Percentiles rank a stretch among this genome's conserved stretches.
These are phyloP conservation scores for Torymus auratus DNA, from an alignment of 2,888 invertebrate genomes.

Conservation along the genomic window DNA sequence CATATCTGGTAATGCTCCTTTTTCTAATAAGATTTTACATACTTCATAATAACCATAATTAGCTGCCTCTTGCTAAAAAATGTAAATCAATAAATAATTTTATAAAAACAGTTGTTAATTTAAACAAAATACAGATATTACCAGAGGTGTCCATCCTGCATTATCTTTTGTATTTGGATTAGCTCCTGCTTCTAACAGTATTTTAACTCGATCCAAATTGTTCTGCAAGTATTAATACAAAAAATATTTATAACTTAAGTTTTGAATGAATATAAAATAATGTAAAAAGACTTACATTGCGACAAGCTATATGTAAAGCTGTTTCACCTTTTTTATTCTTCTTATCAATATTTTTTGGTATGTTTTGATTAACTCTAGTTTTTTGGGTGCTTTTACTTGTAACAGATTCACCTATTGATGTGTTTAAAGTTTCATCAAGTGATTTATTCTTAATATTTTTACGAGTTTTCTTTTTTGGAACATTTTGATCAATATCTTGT, in stretches of 20 bases:
- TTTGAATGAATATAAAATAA: slow-evolving; percentile 16
- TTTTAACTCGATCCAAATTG: slow-evolving; percentile 77
- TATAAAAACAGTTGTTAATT: background rate
- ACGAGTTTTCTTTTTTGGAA: background rate
- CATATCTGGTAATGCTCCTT: slow-evolving; percentile 81
- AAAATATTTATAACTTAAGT: slow-evolving; percentile 8
- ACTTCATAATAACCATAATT: slow-evolving; percentile 80
- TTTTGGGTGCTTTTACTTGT: slow-evolving; percentile 27
- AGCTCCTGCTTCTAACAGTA: slow-evolving; percentile 80
- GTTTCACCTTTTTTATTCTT: slow-evolving; percentile 85
- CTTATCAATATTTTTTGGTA: slow-evolving; percentile 76
- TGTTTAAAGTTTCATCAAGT: slow-evolving; percentile 35
- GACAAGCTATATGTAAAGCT: slow-evolving; percentile 80
- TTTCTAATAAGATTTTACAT: slow-evolving; percentile 79
- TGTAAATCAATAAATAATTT: slow-evolving; percentile 15
- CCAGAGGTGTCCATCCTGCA: slow-evolving; percentile 85
- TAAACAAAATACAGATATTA: slow-evolving; percentile 60
- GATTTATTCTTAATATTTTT: background rate
- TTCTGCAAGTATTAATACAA: slow-evolving; percentile 70
- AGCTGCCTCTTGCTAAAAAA: slow-evolving; percentile 81
- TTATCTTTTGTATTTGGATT: slow-evolving; percentile 83
- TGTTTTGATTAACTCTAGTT: slow-evolving; percentile 1
- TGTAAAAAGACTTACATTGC: slow-evolving; percentile 27
- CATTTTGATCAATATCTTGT: background rate
- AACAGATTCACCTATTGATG: slow-evolving; percentile 42